Base-by-base conservation (phyloP, 2,113 vertebrate species). In the Chitala chitala region DNA sequence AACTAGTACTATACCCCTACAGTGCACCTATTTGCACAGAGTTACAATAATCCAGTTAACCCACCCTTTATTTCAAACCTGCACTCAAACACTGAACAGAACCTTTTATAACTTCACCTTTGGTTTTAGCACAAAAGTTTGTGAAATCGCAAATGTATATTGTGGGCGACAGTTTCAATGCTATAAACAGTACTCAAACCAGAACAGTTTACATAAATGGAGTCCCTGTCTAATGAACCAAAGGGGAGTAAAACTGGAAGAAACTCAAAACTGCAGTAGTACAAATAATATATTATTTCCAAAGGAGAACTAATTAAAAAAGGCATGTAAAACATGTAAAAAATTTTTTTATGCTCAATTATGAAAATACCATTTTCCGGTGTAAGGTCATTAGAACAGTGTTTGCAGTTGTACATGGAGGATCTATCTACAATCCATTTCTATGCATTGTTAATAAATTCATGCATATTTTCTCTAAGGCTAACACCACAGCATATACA, bases 401-500 rank as follows among this genome's bases (percentile, higher is more conserved):
- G 31, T 58, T 29, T 36, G 42, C 56, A 40, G 53, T 24, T 73
- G 22, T 55, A 72, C 65, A 71, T 63, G 31, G 33, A 50, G 50
- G 71, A 56, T 66, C 72, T 59, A 72, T 54, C 63, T 44, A 73
- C 73, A 53, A 76, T 77, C 38, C 66, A 73, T 38, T 63, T 73
- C 40, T 72, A 74, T 83, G 44, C n/a, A 55, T 70, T 61, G 80
- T 80, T 77, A 73, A 80, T 78, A 78, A 71, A 77, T 70, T 61
- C 80, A 78, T 84, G 82, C 79, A 76, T 79, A 77, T 70, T 58
- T 78, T 77, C 71, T 72, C 64, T 79, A 78, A 85, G 68, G 82
- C 81, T 53, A 69, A 77, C 80, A 81, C 84, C 81, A 81, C 78
- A 83, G 72, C 86, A 85, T 53, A 72, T 26, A 82, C 72, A 84